A percentile compares a stretch with the other conserved stretches of the same genome.
Evolutionary conservation across 2,113 vertebrate species (phyloP).

Genomic region (Eira barbara): DNA sequence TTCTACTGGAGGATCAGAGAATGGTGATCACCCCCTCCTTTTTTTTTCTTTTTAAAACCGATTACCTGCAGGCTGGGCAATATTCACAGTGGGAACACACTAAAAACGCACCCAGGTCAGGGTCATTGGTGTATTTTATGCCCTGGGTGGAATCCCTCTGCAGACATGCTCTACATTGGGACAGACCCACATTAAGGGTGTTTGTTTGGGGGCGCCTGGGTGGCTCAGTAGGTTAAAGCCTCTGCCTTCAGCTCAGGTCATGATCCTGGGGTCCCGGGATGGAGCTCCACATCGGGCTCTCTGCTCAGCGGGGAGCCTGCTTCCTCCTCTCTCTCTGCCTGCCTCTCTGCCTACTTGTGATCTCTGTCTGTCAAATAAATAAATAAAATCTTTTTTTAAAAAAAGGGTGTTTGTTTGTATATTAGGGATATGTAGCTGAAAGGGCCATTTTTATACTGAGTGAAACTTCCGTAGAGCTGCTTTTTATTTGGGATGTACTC

Average conservation of each 20-base stretch:
- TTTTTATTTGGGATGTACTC: background rate
- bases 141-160: background rate
- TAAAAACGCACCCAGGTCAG: constrained; percentile 49
- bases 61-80: background rate
- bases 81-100: constrained; percentile 80
- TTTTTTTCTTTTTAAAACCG: background rate
- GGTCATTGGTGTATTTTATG: background rate
- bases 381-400: no score
- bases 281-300: no score
- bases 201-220: background rate
- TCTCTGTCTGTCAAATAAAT: no score
- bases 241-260: no score
- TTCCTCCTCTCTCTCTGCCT: no score
- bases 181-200: background rate
- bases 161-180: background rate
- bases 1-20: background rate
- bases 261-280: no score
- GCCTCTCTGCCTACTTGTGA: no score
- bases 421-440: background rate
- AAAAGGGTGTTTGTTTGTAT: background rate
- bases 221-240: no score
- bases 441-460: background rate
- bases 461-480: background rate
- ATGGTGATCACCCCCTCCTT: background rate
- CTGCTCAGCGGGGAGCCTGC: no score